Conservation (phyloP, 2,888 invertebrate genomes). For the Tricholauxania praeusta region DNA sequence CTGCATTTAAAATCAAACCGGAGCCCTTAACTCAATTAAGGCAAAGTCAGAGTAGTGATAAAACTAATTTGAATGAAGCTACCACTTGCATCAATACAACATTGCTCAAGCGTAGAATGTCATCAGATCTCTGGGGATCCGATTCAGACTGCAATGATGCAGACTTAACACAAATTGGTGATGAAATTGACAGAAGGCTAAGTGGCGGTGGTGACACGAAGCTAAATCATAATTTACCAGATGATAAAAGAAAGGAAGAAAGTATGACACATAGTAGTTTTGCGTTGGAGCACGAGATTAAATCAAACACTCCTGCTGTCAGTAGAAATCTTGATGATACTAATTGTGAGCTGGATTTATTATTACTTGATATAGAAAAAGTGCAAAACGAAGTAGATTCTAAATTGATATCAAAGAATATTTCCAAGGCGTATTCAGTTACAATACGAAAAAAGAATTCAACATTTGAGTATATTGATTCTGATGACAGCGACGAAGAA, state of each 20-base stretch:
- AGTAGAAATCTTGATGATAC: conserved; percentile 5
- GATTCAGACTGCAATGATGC: conserved; percentile 48
- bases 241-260: too few species aligned
- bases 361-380: conserved; percentile 39
- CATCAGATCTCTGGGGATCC: conserved; percentile 34
- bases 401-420: background rate
- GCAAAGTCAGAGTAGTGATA: too few species aligned
- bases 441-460: conserved; percentile 23
- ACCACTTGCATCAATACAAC: too few species aligned
- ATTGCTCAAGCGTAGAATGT: background rate
- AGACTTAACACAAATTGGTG: conserved; percentile 46
- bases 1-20: too few species aligned
- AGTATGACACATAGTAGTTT: too few species aligned
- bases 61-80: too few species aligned
- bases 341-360: conserved; percentile 41
- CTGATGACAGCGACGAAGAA: conserved; percentile 38
- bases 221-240: too few species aligned
- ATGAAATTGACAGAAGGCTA: conserved; percentile 37
- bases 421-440: background rate
- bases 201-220: too few species aligned
- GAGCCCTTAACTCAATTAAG: too few species aligned
- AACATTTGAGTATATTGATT: conserved; percentile 37
- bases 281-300: too few species aligned
- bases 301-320: background rate
- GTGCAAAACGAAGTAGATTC: conserved; percentile 18